phyloP scores from a whole-genome alignment of 2,888 invertebrate genomes.

The Scaptomyza flava region DNA sequence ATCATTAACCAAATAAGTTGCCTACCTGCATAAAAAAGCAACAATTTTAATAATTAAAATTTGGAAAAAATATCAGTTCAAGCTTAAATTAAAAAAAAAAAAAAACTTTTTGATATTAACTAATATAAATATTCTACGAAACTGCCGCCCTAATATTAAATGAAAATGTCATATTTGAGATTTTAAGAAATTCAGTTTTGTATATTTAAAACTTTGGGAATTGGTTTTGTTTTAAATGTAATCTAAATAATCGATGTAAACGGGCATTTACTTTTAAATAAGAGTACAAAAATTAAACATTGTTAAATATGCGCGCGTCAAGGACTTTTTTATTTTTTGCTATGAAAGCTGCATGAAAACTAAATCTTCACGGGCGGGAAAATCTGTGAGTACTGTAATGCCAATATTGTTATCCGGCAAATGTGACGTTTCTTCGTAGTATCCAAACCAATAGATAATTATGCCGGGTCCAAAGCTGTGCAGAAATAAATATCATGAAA shows the following conservation, averaged over 20 bases:
- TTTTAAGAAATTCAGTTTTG: slow-evolving; percentile 41
- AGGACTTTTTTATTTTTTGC: neutral
- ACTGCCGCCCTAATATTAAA: slow-evolving; percentile 26
- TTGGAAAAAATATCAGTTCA: slow-evolving; percentile 31
- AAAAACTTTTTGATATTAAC: slow-evolving; percentile 9
- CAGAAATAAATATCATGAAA: neutral
- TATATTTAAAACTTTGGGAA: slow-evolving; percentile 33
- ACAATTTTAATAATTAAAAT: slow-evolving; percentile 46
- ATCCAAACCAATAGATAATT: slow-evolving; percentile 98
- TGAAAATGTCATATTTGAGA: slow-evolving; percentile 24
- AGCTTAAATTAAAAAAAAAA: slow-evolving; percentile 27
- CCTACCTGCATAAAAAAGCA: slow-evolving; percentile 63
- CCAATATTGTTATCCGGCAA: slow-evolving; percentile 87
- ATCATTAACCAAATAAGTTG: slow-evolving; percentile 54
- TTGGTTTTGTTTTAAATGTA: slow-evolving; percentile 38
- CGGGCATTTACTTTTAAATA: slow-evolving; percentile 51
- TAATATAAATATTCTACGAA: slow-evolving; percentile 15
- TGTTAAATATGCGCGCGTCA: slow-evolving; percentile 27
- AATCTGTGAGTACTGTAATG: slow-evolving; percentile 86
- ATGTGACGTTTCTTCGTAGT: slow-evolving; percentile 86
- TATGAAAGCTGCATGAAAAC: slow-evolving; percentile 70
- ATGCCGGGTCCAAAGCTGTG: slow-evolving; percentile 94
- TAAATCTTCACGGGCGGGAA: slow-evolving; percentile 86
- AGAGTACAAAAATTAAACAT: slow-evolving; percentile 41
- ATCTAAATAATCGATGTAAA: slow-evolving; percentile 45